Evolutionary conservation across 2,113 vertebrate genomes (phyloP), one percentile per base, ranked within the genome.

Genomic region (Osmerus eperlanus): DNA sequence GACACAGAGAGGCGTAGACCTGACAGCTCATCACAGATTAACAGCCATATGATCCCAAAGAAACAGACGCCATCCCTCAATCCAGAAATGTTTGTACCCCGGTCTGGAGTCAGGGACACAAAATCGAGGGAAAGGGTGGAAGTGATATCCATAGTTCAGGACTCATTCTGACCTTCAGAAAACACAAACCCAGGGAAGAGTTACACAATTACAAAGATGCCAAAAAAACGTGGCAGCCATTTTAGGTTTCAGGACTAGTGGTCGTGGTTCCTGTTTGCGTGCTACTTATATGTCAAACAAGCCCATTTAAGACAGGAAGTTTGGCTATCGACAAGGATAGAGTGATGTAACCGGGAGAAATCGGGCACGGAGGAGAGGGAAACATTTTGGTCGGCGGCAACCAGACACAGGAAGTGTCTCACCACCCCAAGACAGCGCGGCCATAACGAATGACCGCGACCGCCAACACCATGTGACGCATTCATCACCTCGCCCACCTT

Each of bases 1-100:
- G 79, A 86, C 67, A 8, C 78, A 81, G 68, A 58, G 77, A 84
- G 84, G 78, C 78, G 41, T 70, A 59, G 78, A 76, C 82, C 84
- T 83, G 87, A 85, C 84, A 83, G 86, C 80, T 90, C 84, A 79
- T 86, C 82, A 71, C 84, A 78, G 85, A 78, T 88, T 87, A 87
- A 81, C 77, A 21, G 74, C 64, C 69, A n/a, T 77, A n/a, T 81
- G 81, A 85, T 85, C 86, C 82, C 77, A 32, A 47, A 75, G 63
- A 79, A 78, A 68, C 65, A 32, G 0, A 21, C 19, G 13, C 60
- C 65, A 76, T 81, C 67, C 82, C 67, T 64, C 67, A 65, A 63
- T 75, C 83, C 70, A 36, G 53, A 61, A 78, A 79, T 55, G 79
- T 65, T 47, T 69, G 78, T 69, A 81, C 78, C 73, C 67, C 0